Base-by-base conservation (phyloP, 1,140 invertebrate genomes). In the Spodoptera frugiperda region DNA sequence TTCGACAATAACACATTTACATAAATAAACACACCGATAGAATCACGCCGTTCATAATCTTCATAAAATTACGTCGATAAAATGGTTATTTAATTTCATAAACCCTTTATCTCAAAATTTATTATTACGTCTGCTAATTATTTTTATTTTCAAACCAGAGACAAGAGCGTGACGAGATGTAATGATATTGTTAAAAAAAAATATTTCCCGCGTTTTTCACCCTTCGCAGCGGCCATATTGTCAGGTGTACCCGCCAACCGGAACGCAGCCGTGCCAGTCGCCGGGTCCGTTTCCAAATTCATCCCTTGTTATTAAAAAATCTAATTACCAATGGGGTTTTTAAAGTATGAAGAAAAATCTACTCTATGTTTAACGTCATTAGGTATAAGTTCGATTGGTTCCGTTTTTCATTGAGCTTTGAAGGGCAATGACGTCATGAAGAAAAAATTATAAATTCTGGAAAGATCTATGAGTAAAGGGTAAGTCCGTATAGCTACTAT, bases 231-330 rank as follows among this genome's bases (percentile, higher is more conserved):
- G 54, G 53, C 70, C 70, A 73, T 73, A 59, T 59, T 73, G 70
- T 73, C 70, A 73, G 70, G 54, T 73, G 70, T 25, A 46, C 10
- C 11, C 71, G 44, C 39, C 19, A 12, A 73, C 71, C 71, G 71
- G 71, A 73, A 73, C 71, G 44, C 12, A 57, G n/a, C 39, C 53
- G 68, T 72, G 21, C 71, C 71, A 73, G 71, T 73, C 71, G 54
- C 71, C 12, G 54, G 51, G 11, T 17, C 19, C 53, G 33, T 11
- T 49, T 11, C 71, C 54, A 49, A 59, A 48, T 61, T 73, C 55
- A 61, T 73, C 71, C 71, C 70, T 73, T 54, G n/a, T 59, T 33
- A 33, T 73, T 25, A 73, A 73, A 72, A 73, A 59, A 72, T 25
- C 8, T 68, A 51, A 68, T 68, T 68, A 49, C 48, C 33, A 39